Percentiles rank a stretch among this genome's conserved stretches.
Conservation (phyloP, 53 echinoderm and acorn worm genomes). For the Echinarachnius parma region DNA sequence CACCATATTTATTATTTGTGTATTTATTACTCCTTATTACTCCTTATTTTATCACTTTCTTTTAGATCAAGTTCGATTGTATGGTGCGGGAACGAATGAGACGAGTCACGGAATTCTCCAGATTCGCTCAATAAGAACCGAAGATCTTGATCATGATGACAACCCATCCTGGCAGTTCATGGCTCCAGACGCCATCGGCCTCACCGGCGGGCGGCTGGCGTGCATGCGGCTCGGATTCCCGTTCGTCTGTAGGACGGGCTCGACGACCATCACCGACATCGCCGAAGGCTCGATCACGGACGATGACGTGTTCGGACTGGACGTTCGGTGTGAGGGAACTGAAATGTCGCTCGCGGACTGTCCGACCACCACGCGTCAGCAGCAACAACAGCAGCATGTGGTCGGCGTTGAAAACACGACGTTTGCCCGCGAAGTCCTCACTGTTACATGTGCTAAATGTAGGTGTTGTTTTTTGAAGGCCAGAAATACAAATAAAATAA, state of each 20-base stretch:
- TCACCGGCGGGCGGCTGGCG: conserved; percentile 26
- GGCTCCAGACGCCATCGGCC: neutral
- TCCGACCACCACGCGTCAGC: neutral
- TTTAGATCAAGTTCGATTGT: conserved; percentile 21
- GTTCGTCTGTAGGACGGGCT: conserved; percentile 1
- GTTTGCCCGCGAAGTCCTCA: neutral
- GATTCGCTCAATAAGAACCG: neutral
- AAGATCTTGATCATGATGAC: too few relatives aligned
- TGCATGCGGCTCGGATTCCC: conserved; percentile 28
- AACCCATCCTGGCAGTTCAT: conserved; percentile 15
- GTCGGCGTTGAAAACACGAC: neutral
- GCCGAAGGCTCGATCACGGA: neutral
- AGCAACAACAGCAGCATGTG: neutral
- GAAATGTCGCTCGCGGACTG: neutral
- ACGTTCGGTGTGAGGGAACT: neutral
- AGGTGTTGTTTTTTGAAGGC: neutral
- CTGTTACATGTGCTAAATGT: conserved; percentile 17
- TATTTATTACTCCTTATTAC: too few relatives aligned
- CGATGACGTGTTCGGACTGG: conserved; percentile 8
- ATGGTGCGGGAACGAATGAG: conserved; percentile 1
- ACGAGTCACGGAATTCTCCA: conserved; percentile 9
- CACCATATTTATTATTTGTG: too few relatives aligned
- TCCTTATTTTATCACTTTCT: too few relatives aligned
- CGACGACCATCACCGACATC: neutral
- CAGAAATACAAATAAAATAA: too few relatives aligned